Base-by-base conservation (phyloP, 2,113 vertebrate species). In the Plotosus lineatus region DNA sequence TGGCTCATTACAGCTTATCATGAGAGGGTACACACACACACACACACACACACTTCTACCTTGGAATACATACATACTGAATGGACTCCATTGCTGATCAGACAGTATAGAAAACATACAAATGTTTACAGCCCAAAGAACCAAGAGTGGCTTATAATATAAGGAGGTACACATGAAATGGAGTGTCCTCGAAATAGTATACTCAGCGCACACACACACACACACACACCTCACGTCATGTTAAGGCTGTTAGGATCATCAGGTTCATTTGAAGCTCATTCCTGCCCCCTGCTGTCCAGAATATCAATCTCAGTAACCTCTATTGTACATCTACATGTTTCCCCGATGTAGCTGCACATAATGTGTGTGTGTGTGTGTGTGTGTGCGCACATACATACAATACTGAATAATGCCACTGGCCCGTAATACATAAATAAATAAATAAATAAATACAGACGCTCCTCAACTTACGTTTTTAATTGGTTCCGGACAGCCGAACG, bases 1-100 rank as follows among this genome's bases (percentile, higher is more conserved):
- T 99, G 98, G 98, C 91, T 99, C 73, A 98, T 99, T 85, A 96
- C 97, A 0, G 90, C 96, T 21, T 99, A 98, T 90, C 97, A 99
- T 44, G 97, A 99, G 82, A 97, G 96, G 95, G 98, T 98, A 65
- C 5, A 72, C 19, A 78, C 8, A 28, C 44, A 50, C 78, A 48
- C 77, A 38, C 73, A 72, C 40, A 19, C 17, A n/a, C 33, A 40
- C 51, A 60, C 36, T 66, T 73, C 44, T 48, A 33, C 42, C 31
- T 15, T 40, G 14, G 15, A 4, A 15, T 6, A 33, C 17, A 50
- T 38, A 77, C 58, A 56, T n/a, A n/a, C 15, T 26, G 17, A 7
- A 46, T n/a, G 12, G 23, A n/a, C n/a, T 4, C 11, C 4, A 26
- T 42, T 44, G 12, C 14, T 31, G 6, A 14, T 6, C 26, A 60